Conservation (phyloP, 2,797 vertebrate species). For the Distichodus sexfasciatus region DNA sequence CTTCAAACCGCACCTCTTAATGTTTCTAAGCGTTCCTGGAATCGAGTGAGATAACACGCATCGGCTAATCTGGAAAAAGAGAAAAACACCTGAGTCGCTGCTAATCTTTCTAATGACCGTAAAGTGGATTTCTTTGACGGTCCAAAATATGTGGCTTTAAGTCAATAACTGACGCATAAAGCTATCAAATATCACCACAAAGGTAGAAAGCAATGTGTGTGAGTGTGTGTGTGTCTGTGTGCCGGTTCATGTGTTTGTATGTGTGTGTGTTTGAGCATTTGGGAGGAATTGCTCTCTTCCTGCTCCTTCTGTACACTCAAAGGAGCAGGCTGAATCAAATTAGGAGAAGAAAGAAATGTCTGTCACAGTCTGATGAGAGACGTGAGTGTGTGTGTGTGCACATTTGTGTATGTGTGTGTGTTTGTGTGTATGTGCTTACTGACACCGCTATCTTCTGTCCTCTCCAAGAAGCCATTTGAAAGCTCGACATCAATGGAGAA, state of each 20-base stretch:
- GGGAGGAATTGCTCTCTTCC: slow-evolving; percentile 6
- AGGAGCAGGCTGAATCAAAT: slow-evolving; percentile 47
- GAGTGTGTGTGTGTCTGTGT: too few species aligned
- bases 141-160: background rate
- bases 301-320: slow-evolving; percentile 13
- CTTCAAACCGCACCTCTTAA: slow-evolving; percentile 45
- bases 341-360: slow-evolving; percentile 51
- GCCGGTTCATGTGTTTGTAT: too few species aligned
- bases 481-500: slow-evolving; percentile 66
- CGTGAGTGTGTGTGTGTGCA: slow-evolving; percentile 2
- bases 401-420: background rate
- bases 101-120: slow-evolving; percentile 19
- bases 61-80: too few species aligned
- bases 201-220: slow-evolving; percentile 7
- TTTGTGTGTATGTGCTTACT: slow-evolving; percentile 12
- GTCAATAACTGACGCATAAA: slow-evolving; percentile 13
- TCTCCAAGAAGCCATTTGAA: slow-evolving; percentile 68
- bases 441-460: slow-evolving; percentile 21
- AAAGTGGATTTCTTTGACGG: slow-evolving; percentile 1
- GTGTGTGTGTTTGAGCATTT: too few species aligned
- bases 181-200: slow-evolving; percentile 18
- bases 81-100: background rate
- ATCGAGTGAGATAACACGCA: background rate
- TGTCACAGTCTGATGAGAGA: slow-evolving; percentile 31
- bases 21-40: too few species aligned